Conservation (phyloP, 2,797 vertebrate genomes). For the Amblyopsis hoosieri region DNA sequence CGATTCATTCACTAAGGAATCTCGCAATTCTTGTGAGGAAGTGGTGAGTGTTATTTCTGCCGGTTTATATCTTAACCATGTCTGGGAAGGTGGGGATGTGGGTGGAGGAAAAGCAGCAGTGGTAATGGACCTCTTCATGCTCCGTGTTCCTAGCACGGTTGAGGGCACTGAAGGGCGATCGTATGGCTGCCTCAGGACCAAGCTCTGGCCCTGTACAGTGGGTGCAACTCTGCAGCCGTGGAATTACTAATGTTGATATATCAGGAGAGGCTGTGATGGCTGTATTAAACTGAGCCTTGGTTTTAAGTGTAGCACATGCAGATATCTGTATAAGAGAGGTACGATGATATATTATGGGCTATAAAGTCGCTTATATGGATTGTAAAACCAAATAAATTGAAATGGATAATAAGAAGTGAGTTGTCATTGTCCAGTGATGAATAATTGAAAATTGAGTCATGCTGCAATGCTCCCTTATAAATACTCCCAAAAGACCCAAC, state of each 20-base stretch:
- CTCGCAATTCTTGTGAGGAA: slow-evolving; percentile 22
- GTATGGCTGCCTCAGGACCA: slow-evolving; percentile 66
- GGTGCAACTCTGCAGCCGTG: slow-evolving; percentile 47
- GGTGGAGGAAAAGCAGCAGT: slow-evolving; percentile 26
- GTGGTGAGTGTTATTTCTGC: slow-evolving; percentile 36
- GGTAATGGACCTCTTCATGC: slow-evolving; percentile 74
- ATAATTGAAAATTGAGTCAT: neutral
- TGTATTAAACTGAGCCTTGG: slow-evolving; percentile 27
- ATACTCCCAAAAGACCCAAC: neutral
- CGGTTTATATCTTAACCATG: slow-evolving; percentile 28
- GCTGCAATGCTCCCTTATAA: neutral
- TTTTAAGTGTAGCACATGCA: neutral
- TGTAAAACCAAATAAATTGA: neutral
- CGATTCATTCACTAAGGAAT: slow-evolving; percentile 47
- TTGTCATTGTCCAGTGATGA: neutral
- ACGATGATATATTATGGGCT: neutral
- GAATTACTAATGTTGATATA: slow-evolving; percentile 62
- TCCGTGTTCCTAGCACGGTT: slow-evolving; percentile 66
- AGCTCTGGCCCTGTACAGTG: slow-evolving; percentile 59
- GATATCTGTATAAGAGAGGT: neutral
- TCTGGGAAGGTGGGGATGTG: slow-evolving; percentile 10
- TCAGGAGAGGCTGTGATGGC: slow-evolving; percentile 34
- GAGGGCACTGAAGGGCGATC: slow-evolving; percentile 76
- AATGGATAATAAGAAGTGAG: slow-evolving; percentile 1
- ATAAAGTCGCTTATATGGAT: neutral